Conservation (phyloP, 2,113 vertebrate genomes). For the Brachypteracias leptosomus region DNA sequence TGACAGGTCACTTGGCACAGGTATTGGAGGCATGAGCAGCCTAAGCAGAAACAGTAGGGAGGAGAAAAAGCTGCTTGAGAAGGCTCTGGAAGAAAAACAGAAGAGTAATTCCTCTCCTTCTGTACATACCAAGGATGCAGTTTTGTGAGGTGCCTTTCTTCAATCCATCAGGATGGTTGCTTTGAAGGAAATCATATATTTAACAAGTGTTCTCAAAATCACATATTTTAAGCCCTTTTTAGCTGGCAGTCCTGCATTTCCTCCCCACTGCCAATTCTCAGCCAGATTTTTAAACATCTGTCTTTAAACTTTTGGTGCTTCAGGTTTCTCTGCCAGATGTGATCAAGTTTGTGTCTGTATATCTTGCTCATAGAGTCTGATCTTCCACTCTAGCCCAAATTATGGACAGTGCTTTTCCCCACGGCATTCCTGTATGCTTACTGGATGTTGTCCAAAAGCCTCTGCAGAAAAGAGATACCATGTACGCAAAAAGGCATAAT, state of each 20-base stretch:
- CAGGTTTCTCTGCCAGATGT: background rate
- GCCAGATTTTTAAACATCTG: constrained; percentile 3
- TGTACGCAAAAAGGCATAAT: background rate
- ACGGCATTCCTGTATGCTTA: background rate
- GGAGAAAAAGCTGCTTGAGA: background rate
- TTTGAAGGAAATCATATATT: background rate
- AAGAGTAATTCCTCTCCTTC: background rate
- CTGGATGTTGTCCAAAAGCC: background rate
- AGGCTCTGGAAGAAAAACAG: background rate
- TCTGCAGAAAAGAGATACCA: background rate
- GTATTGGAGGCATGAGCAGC: background rate
- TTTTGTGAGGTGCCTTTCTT: background rate
- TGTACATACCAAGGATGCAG: background rate
- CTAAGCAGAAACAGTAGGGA: background rate
- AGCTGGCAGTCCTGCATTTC: background rate
- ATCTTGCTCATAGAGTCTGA: background rate
- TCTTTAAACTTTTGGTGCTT: background rate
- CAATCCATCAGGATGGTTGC: background rate
- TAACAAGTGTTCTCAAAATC: background rate
- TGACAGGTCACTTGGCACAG: background rate
- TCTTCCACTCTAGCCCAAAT: background rate
- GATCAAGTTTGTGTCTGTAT: background rate
- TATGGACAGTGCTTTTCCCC: background rate
- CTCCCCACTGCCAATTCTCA: background rate
- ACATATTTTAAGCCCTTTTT: background rate